Evolutionary conservation across 2,797 vertebrate genomes (phyloP), one percentile per base, ranked within the genome.

Genomic region (Acanthopagrus latus): DNA sequence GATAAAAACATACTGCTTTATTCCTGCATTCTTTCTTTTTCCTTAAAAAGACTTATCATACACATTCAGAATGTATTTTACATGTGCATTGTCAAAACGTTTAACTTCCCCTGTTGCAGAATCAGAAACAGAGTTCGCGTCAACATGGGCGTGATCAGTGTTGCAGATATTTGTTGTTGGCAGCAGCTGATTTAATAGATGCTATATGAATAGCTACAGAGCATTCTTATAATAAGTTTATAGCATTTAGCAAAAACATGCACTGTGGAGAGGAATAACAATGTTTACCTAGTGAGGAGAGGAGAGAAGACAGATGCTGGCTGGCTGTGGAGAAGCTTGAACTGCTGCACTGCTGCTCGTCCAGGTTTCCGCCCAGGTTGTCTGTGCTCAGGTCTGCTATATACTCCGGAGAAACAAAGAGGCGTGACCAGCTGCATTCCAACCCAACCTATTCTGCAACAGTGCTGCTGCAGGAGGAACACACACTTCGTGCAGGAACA

Each of bases 241-340:
- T 2, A 47, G 10, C 10, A 20, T 67, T 46, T 17, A 20, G 41
- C 41, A 64, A 27, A 64, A 20, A 46, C 16, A 25, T 43, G 20
- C 51, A 69, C 14, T 18, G 7, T 11, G 13, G 2, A 59, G 41
- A 66, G n/a, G 2, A 27, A 33, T 5, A 38, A 18, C 1, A 25
- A 1, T 2, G 50, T 71, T 88, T 86, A 92, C 91, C 90, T 87
- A 78, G 0, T 71, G 68, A 82, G 21, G 78, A 70, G 71, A 83
- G 18, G 80, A 77, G 25, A 64, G 71, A 65, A 57, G 84, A 48
- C 21, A 84, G 80, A 64, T 62, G 70, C 51, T 76, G 69, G 70
- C 51, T 76, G 69, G 38, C 2, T 55, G 48, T 67, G 63, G 51
- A 38, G 68, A 73, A 44, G 72, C 16, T 47, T 46, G 44, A 13